Conservation (phyloP, 2,888 invertebrate genomes). For the Leptinotarsa juncta region DNA sequence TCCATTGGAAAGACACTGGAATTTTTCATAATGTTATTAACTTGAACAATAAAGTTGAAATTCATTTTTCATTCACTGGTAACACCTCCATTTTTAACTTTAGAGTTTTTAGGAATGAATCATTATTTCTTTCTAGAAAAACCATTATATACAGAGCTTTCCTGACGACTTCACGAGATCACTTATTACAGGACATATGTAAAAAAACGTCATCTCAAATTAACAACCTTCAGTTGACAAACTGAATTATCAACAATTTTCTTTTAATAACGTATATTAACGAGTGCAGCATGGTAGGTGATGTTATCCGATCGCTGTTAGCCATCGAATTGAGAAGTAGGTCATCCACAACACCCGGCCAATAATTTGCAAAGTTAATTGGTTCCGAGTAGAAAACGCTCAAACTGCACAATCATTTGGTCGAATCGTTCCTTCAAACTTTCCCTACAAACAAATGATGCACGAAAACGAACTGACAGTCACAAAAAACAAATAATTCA, state of each 20-base stretch:
- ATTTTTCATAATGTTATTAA: no score
- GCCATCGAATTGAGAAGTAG: slow-evolving; percentile 47
- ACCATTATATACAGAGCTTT: no score
- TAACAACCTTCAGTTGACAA: not conserved
- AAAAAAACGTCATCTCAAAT: not conserved
- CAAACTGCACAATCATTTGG: slow-evolving; percentile 38
- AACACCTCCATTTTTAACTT: no score
- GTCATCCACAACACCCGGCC: slow-evolving; percentile 51
- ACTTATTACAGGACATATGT: not conserved
- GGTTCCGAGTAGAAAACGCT: slow-evolving; percentile 48
- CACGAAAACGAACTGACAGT: slow-evolving; percentile 29
- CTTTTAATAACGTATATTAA: slow-evolving; percentile 31
- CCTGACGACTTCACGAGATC: not conserved
- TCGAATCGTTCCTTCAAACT: slow-evolving; percentile 40
- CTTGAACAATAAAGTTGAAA: no score
- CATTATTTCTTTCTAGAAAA: no score
- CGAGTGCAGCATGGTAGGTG: slow-evolving; percentile 31
- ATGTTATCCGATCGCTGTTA: slow-evolving; percentile 40
- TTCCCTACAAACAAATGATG: slow-evolving; percentile 44
- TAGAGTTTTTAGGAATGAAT: no score
- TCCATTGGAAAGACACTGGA: no score
- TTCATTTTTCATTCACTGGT: no score
- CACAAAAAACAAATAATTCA: slow-evolving; percentile 29
- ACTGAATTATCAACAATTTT: slow-evolving; percentile 2
- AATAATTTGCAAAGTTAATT: slow-evolving; percentile 58